Evolutionary conservation across 2,888 invertebrate species (phyloP), one percentile per base, ranked within the genome.

Genomic region (Aphodius sticticus): DNA sequence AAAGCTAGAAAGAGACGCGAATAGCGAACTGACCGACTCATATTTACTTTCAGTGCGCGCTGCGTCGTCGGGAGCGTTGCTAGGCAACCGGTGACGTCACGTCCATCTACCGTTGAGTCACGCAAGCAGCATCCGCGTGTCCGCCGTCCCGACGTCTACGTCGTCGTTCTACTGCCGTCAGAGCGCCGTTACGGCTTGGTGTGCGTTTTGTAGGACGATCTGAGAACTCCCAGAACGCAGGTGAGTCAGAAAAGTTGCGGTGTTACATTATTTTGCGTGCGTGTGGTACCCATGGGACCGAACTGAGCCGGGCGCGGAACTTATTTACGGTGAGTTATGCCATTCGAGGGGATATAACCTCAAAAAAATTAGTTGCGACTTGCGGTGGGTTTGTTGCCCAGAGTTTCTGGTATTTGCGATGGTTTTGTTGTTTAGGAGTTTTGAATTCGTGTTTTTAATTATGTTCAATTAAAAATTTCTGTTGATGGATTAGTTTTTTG

Each of bases 51-150:
- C 83, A 82, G 82, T 81, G 82, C 81, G 81, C 79, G 81, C 81
- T 81, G 81, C 79, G 79, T 77, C 80, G 79, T 53, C 78, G 81
- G 80, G 81, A 77, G 80, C 81, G 84, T 84, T 81, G 84, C 84
- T 84, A 83, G 82, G 84, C 83, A 83, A 84, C 84, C 82, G 81
- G 77, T 84, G 84, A 84, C 83, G 84, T 84, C 83, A 84, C 81
- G 82, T 84, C 83, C 83, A 83, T 84, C 84, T 84, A 82, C 81
- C 82, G 84, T 81, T 82, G 82, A 83, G 79, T 84, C 83, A 81
- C 82, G 81, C 79, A 81, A 83, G 35, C 81, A 83, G 80, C 78
- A 77, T 80, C 80, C 80, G 70, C 16, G 76, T 70, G 37, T 16
- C 74, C 77, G 79, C 76, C 78, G 81, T 80, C 16, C 80, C 79